Base-by-base conservation (phyloP, 2,113 vertebrate species). In the Gopherus flavomarginatus region DNA sequence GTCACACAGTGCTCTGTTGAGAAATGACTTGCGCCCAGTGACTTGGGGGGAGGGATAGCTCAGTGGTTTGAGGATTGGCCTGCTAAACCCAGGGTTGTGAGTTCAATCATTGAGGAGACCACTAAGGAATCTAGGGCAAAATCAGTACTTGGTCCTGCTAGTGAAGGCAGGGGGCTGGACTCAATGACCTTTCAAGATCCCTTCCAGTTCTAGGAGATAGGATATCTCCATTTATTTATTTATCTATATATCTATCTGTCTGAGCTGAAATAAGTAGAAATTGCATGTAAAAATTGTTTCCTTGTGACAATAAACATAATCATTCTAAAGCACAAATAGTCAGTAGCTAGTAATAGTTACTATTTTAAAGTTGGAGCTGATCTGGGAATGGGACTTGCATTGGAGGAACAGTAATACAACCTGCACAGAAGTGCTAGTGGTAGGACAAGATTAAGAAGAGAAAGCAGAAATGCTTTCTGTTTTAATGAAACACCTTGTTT, bases 291-390 rank as follows among this genome's bases (percentile, higher is more conserved):
- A 88, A 92, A 83, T 50, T 44, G 52, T 78, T 96, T 89, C 27
- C 65, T 89, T 94, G 47, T n/a, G 57, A 35, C 82, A 94, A 93
- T 81, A 94, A 96, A 93, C 79, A 79, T 5, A 78, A 75, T 96
- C 79, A 42, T 84, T 91, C 93, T 21, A 47, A 17, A 54, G 26
- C 42, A 31, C 65, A 69, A 59, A 59, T 29, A 29, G 57, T 59
- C 54, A 24, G 24, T 26, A 29, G 31, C 12, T 29, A 62, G 57
- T 62, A 29, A 62, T 31, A 62, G 27, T 31, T 27, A 56, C 42
- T 47, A 47, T 59, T 83, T 31, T 27, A 83, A 42, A 31, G 38
- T 44, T 29, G 27, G 42, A 56, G 42, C 38, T 59, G 89, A 52
- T 93, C 24, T 93, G 65, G 85, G 81, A 96, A 86, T 6, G 85